These are phyloP conservation scores for Drosophila eugracilis DNA, from an alignment of 1,140 invertebrate species.

Conservation along the genomic window DNA sequence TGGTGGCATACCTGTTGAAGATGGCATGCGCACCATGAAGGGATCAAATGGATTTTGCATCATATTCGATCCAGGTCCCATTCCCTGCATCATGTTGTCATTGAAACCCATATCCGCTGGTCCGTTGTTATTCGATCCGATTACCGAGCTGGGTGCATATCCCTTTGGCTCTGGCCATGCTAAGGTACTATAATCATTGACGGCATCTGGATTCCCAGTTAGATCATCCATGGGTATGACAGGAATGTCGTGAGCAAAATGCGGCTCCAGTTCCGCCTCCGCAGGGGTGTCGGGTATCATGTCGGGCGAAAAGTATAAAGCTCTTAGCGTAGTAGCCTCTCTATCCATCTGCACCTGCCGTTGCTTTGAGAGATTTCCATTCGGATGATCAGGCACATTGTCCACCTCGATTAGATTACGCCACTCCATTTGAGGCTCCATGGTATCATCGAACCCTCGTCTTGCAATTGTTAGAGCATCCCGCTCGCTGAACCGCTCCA, in stretches of 20 bases:
- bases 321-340: slow-evolving; percentile 93
- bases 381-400: slow-evolving; percentile 86
- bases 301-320: slow-evolving; percentile 93
- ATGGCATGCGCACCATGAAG: slow-evolving; percentile 36
- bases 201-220: slow-evolving; percentile 91
- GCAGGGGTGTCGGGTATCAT: slow-evolving; percentile 94
- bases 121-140: not conserved
- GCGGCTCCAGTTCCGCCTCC: slow-evolving; percentile 93
- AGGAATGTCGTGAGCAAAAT: slow-evolving; percentile 90
- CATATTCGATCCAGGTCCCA: slow-evolving; percentile 61
- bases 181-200: slow-evolving; percentile 90
- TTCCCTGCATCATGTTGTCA: slow-evolving; percentile 85
- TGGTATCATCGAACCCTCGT: slow-evolving; percentile 91
- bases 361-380: slow-evolving; percentile 93
- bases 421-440: slow-evolving; percentile 92
- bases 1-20: slow-evolving; percentile 17
- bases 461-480: slow-evolving; percentile 91
- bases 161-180: slow-evolving; percentile 94
- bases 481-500: slow-evolving; percentile 94
- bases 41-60: slow-evolving; percentile 69
- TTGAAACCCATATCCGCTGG: slow-evolving; percentile 43
- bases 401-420: slow-evolving; percentile 88
- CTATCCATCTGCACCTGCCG: slow-evolving; percentile 93
- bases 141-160: slow-evolving; percentile 78
- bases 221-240: slow-evolving; percentile 95